Evolutionary conservation across 2,113 vertebrate genomes (phyloP).

Genomic region (Tragulus kanchil): DNA sequence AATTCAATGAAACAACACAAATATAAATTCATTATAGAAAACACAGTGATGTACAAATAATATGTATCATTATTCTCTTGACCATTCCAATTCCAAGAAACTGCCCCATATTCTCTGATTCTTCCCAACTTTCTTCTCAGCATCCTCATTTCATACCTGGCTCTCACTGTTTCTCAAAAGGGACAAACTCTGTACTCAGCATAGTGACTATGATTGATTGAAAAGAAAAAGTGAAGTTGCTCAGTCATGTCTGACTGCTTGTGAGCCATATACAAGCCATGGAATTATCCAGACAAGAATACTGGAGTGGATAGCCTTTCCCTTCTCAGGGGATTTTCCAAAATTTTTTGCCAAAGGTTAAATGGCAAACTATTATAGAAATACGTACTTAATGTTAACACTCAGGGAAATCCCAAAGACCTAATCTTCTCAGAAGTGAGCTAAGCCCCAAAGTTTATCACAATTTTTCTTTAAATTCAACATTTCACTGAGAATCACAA

Average conservation of each 20-base stretch:
- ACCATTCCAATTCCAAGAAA: background rate
- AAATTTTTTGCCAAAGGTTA: background rate
- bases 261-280: no score
- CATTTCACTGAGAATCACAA: conserved; percentile 46
- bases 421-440: background rate
- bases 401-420: background rate
- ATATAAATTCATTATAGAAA: background rate
- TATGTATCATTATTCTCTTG: background rate
- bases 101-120: background rate
- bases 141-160: background rate
- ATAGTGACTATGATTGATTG: background rate
- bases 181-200: background rate
- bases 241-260: no score
- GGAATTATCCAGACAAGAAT: no score
- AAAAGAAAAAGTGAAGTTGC: no score
- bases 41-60: background rate
- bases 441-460: no score
- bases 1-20: background rate
- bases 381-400: conserved; percentile 11
- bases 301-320: no score
- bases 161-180: conserved; percentile 11
- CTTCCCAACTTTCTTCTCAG: background rate
- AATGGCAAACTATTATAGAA: background rate
- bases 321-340: no score
- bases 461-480: no score